Percentiles rank a stretch among this genome's conserved stretches.
These are phyloP conservation scores for Drosophila mimetica DNA, from an alignment of 2,888 invertebrate genomes.

Conservation along the genomic window DNA sequence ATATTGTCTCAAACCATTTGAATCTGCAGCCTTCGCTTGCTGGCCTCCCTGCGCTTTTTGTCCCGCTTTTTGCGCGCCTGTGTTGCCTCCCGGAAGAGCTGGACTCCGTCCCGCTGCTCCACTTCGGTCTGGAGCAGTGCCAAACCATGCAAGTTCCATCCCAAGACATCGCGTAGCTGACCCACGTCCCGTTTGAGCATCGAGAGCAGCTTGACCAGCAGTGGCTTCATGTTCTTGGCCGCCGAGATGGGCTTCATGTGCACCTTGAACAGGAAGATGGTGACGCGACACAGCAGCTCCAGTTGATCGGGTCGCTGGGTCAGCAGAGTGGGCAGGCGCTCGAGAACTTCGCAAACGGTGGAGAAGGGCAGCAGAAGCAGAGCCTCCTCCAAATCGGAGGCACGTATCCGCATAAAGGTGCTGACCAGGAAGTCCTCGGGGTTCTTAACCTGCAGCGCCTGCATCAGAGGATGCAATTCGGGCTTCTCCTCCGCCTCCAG, in stretches of 20 bases:
- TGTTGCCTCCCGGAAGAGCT: constrained; percentile 91
- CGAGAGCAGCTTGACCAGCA: constrained; percentile 74
- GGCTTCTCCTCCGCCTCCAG: constrained; percentile 80
- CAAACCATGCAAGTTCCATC: constrained; percentile 93
- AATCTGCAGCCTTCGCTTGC: constrained; percentile 76
- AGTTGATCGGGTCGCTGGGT: constrained; percentile 88
- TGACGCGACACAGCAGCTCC: constrained; percentile 91
- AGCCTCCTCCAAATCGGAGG: constrained; percentile 96
- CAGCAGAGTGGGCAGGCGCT: constrained; percentile 89
- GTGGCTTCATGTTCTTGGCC: constrained; percentile 87
- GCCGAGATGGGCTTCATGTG: constrained; percentile 92
- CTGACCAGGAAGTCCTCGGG: constrained; percentile 92
- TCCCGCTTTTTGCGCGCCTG: constrained; percentile 87
- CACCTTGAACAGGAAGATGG: constrained; percentile 90
- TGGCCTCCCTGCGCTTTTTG: constrained; percentile 83
- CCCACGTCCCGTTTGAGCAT: constrained; percentile 73
- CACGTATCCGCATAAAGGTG: constrained; percentile 90
- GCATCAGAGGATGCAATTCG: constrained; percentile 91
- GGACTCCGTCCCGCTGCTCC: constrained; percentile 90
- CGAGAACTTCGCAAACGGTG: constrained; percentile 91
- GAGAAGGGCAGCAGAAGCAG: constrained; percentile 93
- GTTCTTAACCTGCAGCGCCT: constrained; percentile 90
- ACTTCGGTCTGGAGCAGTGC: constrained; percentile 90
- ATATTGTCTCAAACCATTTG: constrained; percentile 63
- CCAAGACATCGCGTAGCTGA: constrained; percentile 90